A percentile compares a stretch with the other conserved stretches of the same genome.
phyloP scores from a whole-genome alignment of 2,113 vertebrate species.

The Zapornia atra region DNA sequence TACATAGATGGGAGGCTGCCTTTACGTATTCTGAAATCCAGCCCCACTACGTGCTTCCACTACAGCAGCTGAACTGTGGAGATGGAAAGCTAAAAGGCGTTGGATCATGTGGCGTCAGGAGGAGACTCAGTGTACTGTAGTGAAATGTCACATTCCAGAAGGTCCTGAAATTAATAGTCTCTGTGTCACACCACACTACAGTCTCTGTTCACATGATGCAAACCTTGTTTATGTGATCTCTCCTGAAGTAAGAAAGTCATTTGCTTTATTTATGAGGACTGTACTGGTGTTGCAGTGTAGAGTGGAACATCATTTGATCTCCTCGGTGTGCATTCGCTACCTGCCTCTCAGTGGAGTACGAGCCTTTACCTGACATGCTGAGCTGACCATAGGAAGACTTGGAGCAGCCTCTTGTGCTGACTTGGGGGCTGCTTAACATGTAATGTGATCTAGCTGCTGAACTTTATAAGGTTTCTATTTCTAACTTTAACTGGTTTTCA shows the following conservation, averaged over 20 bases:
- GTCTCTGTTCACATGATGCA: slow-evolving; percentile 66
- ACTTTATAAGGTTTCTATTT: slow-evolving; percentile 10
- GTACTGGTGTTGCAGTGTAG: neutral
- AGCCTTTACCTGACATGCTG: slow-evolving; percentile 35
- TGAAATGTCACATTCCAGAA: slow-evolving; percentile 80
- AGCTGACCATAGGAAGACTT: slow-evolving; percentile 34
- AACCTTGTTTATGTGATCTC: slow-evolving; percentile 67
- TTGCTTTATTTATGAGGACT: slow-evolving; percentile 75
- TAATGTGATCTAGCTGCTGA: slow-evolving; percentile 50
- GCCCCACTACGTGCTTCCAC: neutral
- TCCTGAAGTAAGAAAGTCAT: slow-evolving; percentile 65
- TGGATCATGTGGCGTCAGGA: neutral
- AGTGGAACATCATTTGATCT: slow-evolving; percentile 61
- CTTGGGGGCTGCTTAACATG: slow-evolving; percentile 1
- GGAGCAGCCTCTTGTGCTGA: slow-evolving; percentile 14
- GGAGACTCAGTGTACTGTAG: slow-evolving; percentile 57
- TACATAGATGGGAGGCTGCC: neutral
- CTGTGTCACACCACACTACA: slow-evolving; percentile 51
- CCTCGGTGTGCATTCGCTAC: slow-evolving; percentile 48
- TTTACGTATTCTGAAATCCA: slow-evolving; percentile 50
- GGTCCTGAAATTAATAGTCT: slow-evolving; percentile 61
- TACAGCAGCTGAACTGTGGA: slow-evolving; percentile 30
- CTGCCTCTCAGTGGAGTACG: slow-evolving; percentile 51
- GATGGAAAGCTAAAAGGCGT: slow-evolving; percentile 34
- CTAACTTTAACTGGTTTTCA: slow-evolving; percentile 3